Base-by-base conservation (phyloP, 92 coral and sea anemone species). In the Heteractis magnifica region DNA sequence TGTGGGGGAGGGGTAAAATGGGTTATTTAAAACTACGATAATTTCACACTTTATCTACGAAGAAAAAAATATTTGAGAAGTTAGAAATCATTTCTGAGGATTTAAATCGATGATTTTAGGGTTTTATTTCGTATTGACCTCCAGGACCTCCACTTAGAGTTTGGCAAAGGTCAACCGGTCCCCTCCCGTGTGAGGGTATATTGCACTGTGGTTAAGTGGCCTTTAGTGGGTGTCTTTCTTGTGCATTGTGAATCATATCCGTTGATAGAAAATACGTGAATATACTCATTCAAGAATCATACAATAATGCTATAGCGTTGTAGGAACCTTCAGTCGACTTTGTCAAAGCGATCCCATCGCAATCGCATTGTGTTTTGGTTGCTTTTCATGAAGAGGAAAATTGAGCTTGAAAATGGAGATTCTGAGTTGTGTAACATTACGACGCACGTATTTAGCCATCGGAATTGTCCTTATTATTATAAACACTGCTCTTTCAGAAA, bases 231-330 rank as follows among this genome's bases (percentile, higher is more conserved):
- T 20, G 72, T 74, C 77, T 81, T 58, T 48, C 70, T 26, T 58
- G 51, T 62, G 18, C 83, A 10, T 68, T 68, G 77, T 81, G 74
- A 51, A 53, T 81, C 84, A 81, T 81, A 81, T 81, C 84, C 84
- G 84, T 79, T 10, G 77, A 21, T 51, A 68, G 44, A 21, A 26
- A 23, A 68, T 6, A 68, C 50, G 50, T 68, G 73, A 68, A 68
- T 62, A 21, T 52, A 20, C 56, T 81, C n/a, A 34, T 18, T 71
- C 34, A n/a, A 51, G 51, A 52, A 71, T 51, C 72, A 49, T 49
- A 71, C 49, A 70, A 81, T 81, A 4, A 49, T 79, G 76, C 20
- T 20, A 3, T 12, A 70, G 77, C 59, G 49, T 10, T 64, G 16
- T 3, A 48, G 14, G 26, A 68, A 26, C 41, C 68, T 41, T 9